Conservation (phyloP, 1,140 invertebrate genomes). For the Scylla paramamosain region DNA sequence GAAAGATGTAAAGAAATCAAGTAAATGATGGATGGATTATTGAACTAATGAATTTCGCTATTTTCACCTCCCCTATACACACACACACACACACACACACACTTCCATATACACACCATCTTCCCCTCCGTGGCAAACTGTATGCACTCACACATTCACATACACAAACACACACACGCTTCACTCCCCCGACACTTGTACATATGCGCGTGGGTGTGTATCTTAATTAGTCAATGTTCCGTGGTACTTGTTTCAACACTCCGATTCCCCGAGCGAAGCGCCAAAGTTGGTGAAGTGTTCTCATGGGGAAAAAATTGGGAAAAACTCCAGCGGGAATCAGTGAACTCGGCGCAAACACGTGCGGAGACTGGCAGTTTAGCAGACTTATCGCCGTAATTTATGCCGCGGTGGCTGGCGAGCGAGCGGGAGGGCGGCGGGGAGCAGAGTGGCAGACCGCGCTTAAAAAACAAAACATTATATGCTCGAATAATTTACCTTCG, state of each 20-base stretch:
- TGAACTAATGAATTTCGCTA: too few relatives aligned
- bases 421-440: neutral
- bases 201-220: neutral
- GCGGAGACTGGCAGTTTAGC: neutral
- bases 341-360: neutral
- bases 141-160: neutral
- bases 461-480: neutral
- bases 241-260: neutral
- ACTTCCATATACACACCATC: neutral
- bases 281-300: neutral
- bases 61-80: too few relatives aligned
- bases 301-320: neutral
- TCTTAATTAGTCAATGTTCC: slow-evolving; percentile 5
- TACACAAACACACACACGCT: neutral
- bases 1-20: too few relatives aligned
- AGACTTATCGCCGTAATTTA: slow-evolving; percentile 22
- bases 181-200: neutral
- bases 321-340: neutral
- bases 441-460: neutral
- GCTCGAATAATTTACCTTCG: neutral
- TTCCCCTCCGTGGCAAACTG: too few relatives aligned
- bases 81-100: neutral
- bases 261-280: neutral
- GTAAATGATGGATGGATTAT: too few relatives aligned
- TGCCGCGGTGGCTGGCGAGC: neutral